These are phyloP conservation scores for Euura lappo DNA, from an alignment of 1,140 invertebrate species.

Conservation along the genomic window DNA sequence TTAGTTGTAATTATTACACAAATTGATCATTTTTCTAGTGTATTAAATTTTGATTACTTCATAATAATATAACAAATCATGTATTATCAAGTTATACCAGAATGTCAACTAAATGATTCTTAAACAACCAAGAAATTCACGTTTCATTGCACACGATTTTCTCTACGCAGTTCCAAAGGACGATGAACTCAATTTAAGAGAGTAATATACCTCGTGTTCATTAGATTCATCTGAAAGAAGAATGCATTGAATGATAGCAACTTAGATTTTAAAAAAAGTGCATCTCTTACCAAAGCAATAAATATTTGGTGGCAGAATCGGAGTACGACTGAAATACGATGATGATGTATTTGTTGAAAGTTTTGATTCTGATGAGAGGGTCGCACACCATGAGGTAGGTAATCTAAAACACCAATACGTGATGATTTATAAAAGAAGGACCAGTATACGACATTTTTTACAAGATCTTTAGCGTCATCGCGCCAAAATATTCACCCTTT, in stretches of 20 bases:
- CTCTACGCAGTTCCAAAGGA: neutral
- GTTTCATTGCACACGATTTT: too few species aligned
- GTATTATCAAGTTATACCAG: too few species aligned
- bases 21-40: too few species aligned
- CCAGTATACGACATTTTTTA: neutral
- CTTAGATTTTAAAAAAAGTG: neutral
- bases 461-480: too few species aligned
- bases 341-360: neutral
- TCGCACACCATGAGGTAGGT: neutral
- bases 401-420: neutral
- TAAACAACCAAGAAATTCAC: too few species aligned
- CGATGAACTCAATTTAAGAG: neutral
- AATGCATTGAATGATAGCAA: neutral
- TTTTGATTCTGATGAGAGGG: neutral
- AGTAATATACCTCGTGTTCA: neutral
- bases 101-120: too few species aligned
- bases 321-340: neutral
- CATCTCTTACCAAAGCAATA: neutral
- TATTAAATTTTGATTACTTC: too few species aligned
- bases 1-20: too few species aligned
- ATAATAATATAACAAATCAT: too few species aligned
- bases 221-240: neutral
- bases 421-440: neutral
- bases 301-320: neutral
- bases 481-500: constrained; percentile 31